These are phyloP conservation scores for Peromyscus aztecus DNA, from an alignment of 2,797 vertebrate genomes.

Conservation along the genomic window DNA sequence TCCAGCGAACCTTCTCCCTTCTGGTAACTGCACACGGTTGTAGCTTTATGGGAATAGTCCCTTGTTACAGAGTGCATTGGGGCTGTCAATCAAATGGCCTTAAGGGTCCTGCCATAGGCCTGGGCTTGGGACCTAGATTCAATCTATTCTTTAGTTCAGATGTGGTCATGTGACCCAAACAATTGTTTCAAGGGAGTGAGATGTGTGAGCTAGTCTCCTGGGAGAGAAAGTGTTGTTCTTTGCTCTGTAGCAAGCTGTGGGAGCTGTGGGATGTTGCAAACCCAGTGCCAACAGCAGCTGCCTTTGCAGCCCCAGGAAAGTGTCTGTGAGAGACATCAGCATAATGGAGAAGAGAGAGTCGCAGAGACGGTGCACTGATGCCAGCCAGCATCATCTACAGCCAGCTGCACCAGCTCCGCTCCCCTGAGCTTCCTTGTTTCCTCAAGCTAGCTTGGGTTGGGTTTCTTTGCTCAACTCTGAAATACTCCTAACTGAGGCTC, in stretches of 20 bases:
- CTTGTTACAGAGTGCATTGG: neutral
- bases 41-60: conserved; percentile 76
- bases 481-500: neutral
- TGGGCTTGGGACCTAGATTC: neutral
- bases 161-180: conserved; percentile 4
- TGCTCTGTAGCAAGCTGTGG: conserved; percentile 28
- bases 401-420: neutral
- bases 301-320: neutral
- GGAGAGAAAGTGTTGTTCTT: neutral
- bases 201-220: neutral
- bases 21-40: conserved; percentile 69
- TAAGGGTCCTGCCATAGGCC: neutral
- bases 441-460: neutral
- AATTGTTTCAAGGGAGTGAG: neutral
- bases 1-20: conserved; percentile 52
- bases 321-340: neutral
- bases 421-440: neutral
- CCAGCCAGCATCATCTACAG: neutral
- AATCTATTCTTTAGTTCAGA: neutral
- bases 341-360: neutral
- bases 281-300: neutral
- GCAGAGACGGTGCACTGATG: neutral
- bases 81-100: conserved; percentile 49
- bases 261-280: neutral
- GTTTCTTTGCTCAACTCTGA: neutral